Evolutionary conservation across 2,888 invertebrate species (phyloP).

Genomic region (Allophyes oxyacanthae): DNA sequence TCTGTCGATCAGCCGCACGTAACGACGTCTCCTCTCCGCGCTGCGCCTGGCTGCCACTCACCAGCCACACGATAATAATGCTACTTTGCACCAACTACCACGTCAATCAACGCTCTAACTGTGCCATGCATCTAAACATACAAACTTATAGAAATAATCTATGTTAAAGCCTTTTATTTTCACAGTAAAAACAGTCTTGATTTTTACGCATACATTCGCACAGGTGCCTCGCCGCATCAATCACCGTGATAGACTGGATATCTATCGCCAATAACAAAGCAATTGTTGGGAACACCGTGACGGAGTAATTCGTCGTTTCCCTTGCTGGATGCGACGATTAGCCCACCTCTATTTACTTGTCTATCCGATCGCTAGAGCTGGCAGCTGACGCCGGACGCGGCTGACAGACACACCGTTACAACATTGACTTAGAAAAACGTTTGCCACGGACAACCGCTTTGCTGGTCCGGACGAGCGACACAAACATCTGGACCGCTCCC

Average conservation of each 20-base stretch:
- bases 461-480: slow-evolving; percentile 67
- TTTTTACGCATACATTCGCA: slow-evolving; percentile 53
- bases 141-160: slow-evolving; percentile 41
- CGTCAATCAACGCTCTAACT: slow-evolving; percentile 68
- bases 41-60: slow-evolving; percentile 60
- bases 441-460: slow-evolving; percentile 78
- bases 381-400: slow-evolving; percentile 86
- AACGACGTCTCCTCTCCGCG: slow-evolving; percentile 76
- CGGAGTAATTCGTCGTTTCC: slow-evolving; percentile 88
- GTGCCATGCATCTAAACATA: slow-evolving; percentile 48
- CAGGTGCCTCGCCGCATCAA: slow-evolving; percentile 68
- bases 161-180: slow-evolving; percentile 18
- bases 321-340: slow-evolving; percentile 87
- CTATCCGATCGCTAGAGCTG: slow-evolving; percentile 81
- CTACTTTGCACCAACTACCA: slow-evolving; percentile 70
- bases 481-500: slow-evolving; percentile 71
- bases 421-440: slow-evolving; percentile 88
- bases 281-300: slow-evolving; percentile 84
- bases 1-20: slow-evolving; percentile 69
- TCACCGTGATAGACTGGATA: slow-evolving; percentile 58
- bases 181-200: slow-evolving; percentile 21
- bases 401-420: slow-evolving; percentile 87
- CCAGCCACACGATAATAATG: slow-evolving; percentile 65
- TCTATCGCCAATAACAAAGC: slow-evolving; percentile 83
- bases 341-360: slow-evolving; percentile 87